Evolutionary conservation across 2,113 vertebrate species (phyloP).

Genomic region (Sphaerodactylus townsendi): DNA sequence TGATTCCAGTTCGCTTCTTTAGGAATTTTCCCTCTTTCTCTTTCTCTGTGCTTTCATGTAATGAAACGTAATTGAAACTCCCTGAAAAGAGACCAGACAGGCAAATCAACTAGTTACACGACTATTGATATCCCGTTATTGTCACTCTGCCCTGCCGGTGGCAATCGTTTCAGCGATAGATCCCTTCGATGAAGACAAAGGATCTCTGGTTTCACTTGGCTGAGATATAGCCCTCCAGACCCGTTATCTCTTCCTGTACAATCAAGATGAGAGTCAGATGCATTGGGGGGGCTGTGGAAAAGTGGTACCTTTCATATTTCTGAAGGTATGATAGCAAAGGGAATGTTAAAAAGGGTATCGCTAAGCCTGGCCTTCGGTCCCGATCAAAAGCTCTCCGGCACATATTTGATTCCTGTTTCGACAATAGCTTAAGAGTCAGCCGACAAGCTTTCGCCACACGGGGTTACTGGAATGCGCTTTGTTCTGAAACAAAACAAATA

Average conservation of each 20-base stretch:
- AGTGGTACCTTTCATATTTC: conserved; percentile 65
- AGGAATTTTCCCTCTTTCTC: conserved; percentile 32
- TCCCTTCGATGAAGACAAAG: conserved; percentile 37
- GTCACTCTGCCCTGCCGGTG: conserved; percentile 41
- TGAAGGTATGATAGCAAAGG: conserved; percentile 50
- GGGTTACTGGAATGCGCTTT: conserved; percentile 68
- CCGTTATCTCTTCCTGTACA: conserved; percentile 50
- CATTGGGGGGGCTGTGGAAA: conserved; percentile 59
- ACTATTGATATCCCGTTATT: conserved; percentile 39
- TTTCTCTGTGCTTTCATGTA: conserved; percentile 26
- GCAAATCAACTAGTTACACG: conserved; percentile 47
- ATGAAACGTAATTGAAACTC: conserved; percentile 55
- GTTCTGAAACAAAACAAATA: conserved; percentile 65
- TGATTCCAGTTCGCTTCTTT: conserved; percentile 51
- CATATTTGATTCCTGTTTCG: conserved; percentile 49
- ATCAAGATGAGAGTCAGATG: conserved; percentile 59
- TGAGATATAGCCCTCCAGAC: conserved; percentile 24
- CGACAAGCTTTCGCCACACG: conserved; percentile 52
- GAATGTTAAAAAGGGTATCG: conserved; percentile 46
- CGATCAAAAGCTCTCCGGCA: conserved; percentile 59
- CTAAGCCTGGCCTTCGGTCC: conserved; percentile 40
- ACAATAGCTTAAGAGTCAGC: conserved; percentile 47
- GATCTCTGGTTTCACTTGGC: conserved; percentile 53
- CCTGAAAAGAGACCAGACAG: conserved; percentile 46
- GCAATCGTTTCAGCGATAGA: conserved; percentile 43